A percentile compares a stretch with the other conserved stretches of the same genome.
Evolutionary conservation across 2,797 vertebrate genomes (phyloP).

Genomic region (Simalia tracyae): DNA sequence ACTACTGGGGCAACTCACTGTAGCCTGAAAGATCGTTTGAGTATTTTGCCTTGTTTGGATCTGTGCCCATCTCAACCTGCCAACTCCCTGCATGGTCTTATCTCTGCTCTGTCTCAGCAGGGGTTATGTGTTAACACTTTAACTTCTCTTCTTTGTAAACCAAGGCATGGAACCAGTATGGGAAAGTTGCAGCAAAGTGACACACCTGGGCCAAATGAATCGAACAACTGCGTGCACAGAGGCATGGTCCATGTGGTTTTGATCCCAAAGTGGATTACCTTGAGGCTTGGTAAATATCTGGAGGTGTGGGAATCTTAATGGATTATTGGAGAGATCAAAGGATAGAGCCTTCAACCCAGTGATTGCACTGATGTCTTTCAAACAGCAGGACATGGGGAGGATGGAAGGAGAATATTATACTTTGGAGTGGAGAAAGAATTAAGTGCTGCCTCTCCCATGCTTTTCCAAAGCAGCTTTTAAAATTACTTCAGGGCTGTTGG

Average conservation of each 20-base stretch:
- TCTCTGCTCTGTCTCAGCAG: neutral
- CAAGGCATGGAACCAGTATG: neutral
- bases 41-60: neutral
- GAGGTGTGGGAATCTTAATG: neutral
- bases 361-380: neutral
- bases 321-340: neutral
- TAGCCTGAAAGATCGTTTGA: neutral
- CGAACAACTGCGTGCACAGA: neutral
- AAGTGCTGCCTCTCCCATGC: neutral
- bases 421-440: neutral
- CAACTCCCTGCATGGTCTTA: neutral
- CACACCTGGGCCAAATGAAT: neutral
- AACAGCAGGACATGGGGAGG: too few relatives aligned
- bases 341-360: neutral
- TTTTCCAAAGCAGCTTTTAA: neutral
- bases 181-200: conserved; percentile 3
- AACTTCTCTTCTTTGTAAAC: conserved; percentile 17
- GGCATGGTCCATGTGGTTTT: neutral
- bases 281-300: neutral
- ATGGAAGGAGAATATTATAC: neutral
- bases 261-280: neutral
- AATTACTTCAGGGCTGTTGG: neutral
- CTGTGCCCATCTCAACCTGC: neutral
- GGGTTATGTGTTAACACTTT: conserved; percentile 15
- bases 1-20: neutral